Evolutionary conservation across 2,113 vertebrate genomes (phyloP).

Genomic region (Pipa parva): DNA sequence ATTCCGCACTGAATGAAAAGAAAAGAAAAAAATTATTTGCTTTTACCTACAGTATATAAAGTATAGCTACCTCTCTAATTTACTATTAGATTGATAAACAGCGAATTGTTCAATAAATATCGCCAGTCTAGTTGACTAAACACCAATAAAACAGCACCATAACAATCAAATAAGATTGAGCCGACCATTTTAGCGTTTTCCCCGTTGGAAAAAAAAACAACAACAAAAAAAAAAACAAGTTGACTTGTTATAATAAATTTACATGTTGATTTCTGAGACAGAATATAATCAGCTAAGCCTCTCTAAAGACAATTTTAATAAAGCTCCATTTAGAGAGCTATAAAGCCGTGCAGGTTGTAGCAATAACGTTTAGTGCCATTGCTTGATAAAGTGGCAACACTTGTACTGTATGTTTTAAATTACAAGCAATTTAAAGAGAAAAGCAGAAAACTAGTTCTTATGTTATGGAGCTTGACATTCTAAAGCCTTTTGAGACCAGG

Average conservation of each 20-base stretch:
- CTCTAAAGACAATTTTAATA: conserved; percentile 76
- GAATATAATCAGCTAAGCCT: conserved; percentile 65
- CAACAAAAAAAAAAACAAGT: too few species aligned
- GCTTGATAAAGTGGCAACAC: conserved; percentile 76
- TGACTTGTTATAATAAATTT: conserved; percentile 54
- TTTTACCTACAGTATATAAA: conserved; percentile 4
- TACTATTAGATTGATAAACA: conserved; percentile 17
- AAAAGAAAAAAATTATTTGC: neutral
- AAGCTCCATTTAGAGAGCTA: conserved; percentile 63
- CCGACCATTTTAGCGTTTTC: conserved; percentile 25
- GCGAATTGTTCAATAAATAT: conserved; percentile 26
- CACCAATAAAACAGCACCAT: conserved; percentile 23
- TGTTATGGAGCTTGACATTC: conserved; percentile 74
- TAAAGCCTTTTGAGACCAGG: conserved; percentile 68
- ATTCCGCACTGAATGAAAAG: too few species aligned
- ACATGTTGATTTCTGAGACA: conserved; percentile 62
- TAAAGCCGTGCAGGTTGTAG: conserved; percentile 71
- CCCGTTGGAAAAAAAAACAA: conserved; percentile 12
- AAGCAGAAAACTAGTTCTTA: conserved; percentile 67
- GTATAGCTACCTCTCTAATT: neutral
- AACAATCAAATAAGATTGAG: conserved; percentile 27
- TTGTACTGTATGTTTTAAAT: conserved; percentile 70
- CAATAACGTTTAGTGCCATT: conserved; percentile 70
- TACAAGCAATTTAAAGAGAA: conserved; percentile 72
- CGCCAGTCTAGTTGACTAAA: conserved; percentile 6